phyloP scores from a whole-genome alignment of 2,113 vertebrate species.

The Nesogale talazaci region DNA sequence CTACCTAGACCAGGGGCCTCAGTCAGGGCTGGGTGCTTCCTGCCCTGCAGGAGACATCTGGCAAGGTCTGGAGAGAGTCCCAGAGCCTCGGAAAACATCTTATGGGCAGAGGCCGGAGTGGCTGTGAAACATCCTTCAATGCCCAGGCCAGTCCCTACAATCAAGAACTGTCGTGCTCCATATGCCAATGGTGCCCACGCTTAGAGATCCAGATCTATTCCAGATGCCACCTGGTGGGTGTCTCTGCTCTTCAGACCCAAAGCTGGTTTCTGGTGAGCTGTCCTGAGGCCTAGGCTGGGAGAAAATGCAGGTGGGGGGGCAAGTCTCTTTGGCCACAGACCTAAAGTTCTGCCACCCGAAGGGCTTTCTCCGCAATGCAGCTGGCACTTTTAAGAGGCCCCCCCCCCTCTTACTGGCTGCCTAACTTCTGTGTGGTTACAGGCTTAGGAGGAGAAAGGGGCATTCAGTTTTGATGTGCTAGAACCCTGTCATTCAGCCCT shows the following conservation, averaged over 20 bases:
- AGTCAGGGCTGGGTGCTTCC: not conserved
- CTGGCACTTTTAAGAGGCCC: not conserved
- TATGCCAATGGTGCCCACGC: fast-evolving
- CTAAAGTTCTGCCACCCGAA: not conserved
- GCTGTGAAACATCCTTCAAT: not conserved
- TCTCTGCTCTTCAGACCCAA: not conserved
- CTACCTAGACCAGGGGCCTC: not conserved
- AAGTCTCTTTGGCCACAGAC: not conserved
- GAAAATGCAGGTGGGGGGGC: not conserved
- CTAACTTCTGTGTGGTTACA: not conserved
- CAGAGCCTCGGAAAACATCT: not conserved
- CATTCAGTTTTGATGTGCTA: not conserved
- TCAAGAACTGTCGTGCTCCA: no score
- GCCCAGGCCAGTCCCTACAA: not conserved
- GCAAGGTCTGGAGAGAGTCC: not conserved
- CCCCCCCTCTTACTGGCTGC: not conserved
- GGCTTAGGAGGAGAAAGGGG: not conserved
- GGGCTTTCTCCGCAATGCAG: not conserved
- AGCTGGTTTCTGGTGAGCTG: not conserved
- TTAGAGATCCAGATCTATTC: not conserved
- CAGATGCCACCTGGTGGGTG: not conserved
- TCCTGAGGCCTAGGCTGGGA: not conserved
- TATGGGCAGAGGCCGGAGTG: not conserved
- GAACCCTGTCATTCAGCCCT: not conserved
- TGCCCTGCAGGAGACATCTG: not conserved